Evolutionary conservation across 2,797 vertebrate genomes (phyloP), one percentile per base, ranked within the genome.

Genomic region (Coendou prehensilis): DNA sequence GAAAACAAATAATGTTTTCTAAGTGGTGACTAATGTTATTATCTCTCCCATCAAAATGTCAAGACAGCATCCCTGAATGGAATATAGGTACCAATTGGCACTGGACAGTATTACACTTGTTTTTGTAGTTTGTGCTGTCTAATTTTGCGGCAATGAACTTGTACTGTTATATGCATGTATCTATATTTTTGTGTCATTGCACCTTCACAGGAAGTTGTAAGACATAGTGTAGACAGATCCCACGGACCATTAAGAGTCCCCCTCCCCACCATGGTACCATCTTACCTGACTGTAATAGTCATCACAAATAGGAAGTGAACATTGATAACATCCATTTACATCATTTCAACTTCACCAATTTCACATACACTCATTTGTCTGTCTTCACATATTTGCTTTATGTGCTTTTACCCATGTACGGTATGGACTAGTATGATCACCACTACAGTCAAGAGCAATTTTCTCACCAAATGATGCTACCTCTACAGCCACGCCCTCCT

Each of bases 381-480:
- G 13, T 15, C 28, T 76, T 47, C 57, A 14, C 22, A 7, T 15
- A 17, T 37, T 50, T 81, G 22, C 17, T 84, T 15, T 50, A 18
- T 10, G 4, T 4, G 7, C 3, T 30, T 67, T 37, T 28, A 13
- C 20, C 7, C 3, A 1, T 22, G 50, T 30, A 33, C 2, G 0
- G 9, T 17, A 28, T 8, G 26, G 23, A 47, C 10, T 5, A 63
- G 9, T n/a, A 5, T 33, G 2, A 23, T 50, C 28, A 15, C 3
- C 47, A 30, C 6, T 7, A 11, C 23, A 37, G 37, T 15, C 56
- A 37, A 30, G 13, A 69, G 26, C 30, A 33, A 23, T 28, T 33
- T 5, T 47, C 22, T 59, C 41, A 10, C 47, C 45, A 78, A 17
- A 30, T 6, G 52, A 10, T 11, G 82, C 10, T 5, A 3, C 63